phyloP scores from a whole-genome alignment of 2,797 vertebrate species.

The Parambassis ranga region DNA sequence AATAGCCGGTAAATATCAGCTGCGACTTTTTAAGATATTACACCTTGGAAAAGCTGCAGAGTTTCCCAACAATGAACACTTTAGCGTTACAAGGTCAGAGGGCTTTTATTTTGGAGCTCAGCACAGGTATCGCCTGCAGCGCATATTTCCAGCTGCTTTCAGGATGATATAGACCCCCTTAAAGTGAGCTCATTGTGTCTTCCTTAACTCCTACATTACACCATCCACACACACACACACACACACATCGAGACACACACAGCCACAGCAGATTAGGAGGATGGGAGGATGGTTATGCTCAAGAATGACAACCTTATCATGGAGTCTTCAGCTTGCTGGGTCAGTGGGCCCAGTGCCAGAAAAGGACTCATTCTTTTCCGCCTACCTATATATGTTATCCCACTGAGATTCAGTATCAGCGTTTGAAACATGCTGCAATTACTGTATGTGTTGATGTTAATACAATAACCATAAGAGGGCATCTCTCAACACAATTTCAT shows the following conservation, averaged over 20 bases:
- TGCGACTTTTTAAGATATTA: conserved; percentile 3
- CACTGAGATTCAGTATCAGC: conserved; percentile 23
- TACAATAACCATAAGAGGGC: no score
- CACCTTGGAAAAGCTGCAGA: conserved; percentile 5
- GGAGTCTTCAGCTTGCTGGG: conserved; percentile 64
- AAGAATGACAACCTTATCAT: conserved; percentile 76
- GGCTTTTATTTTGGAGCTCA: conserved; percentile 40
- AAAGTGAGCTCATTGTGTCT: conserved; percentile 68
- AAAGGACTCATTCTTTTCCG: conserved; percentile 61
- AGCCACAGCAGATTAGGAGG: conserved; percentile 60
- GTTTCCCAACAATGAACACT: conserved; percentile 10
- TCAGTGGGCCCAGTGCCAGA: conserved; percentile 60
- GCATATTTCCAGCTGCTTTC: conserved; percentile 54
- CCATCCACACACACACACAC: conserved; percentile 26
- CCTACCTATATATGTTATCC: conserved; percentile 37
- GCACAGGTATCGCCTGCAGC: conserved; percentile 46
- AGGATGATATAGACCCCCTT: conserved; percentile 48
- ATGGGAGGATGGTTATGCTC: conserved; percentile 69
- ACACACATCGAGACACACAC: conserved; percentile 11
- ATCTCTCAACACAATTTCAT: no score
- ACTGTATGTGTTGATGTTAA: background rate
- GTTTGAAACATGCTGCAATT: background rate
- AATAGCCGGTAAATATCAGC: conserved; percentile 1
- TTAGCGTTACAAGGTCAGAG: conserved; percentile 32
- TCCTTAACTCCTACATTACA: conserved; percentile 63